A percentile compares a stretch with the other conserved stretches of the same genome.
Conservation (phyloP, 2,797 vertebrate genomes). For the Syngnathus rostellatus region DNA sequence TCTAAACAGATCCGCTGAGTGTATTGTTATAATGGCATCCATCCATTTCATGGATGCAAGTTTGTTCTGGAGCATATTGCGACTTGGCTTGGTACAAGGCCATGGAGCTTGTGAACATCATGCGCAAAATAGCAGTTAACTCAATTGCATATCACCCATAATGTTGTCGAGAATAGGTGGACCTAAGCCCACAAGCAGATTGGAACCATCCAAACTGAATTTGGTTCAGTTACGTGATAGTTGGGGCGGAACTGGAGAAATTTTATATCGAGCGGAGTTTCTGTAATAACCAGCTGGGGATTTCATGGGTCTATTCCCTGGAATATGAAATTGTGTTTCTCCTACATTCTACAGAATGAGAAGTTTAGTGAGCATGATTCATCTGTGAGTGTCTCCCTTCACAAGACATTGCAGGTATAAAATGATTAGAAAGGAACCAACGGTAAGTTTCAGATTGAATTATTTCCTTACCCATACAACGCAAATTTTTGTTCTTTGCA, state of each 20-base stretch:
- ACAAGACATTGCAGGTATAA: neutral
- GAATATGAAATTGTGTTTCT: neutral
- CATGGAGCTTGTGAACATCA: neutral
- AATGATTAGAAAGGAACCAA: neutral
- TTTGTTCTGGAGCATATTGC: neutral
- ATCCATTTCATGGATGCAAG: neutral
- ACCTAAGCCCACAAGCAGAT: neutral
- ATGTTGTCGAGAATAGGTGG: neutral
- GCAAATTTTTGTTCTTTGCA: neutral
- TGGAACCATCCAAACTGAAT: neutral
- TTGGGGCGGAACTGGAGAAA: neutral
- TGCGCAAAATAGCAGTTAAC: neutral
- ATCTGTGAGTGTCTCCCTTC: neutral
- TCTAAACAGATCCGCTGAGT: no score
- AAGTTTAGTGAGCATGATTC: neutral
- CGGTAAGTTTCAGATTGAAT: neutral
- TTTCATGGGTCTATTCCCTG: neutral
- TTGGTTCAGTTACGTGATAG: neutral
- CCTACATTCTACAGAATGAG: neutral
- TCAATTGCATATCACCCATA: neutral
- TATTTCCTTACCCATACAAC: neutral
- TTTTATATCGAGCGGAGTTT: neutral
- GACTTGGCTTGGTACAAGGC: neutral
- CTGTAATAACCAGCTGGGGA: neutral
- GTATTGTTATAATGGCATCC: neutral